Evolutionary conservation across 2,888 invertebrate species (phyloP).

Genomic region (Leucophenga montana): DNA sequence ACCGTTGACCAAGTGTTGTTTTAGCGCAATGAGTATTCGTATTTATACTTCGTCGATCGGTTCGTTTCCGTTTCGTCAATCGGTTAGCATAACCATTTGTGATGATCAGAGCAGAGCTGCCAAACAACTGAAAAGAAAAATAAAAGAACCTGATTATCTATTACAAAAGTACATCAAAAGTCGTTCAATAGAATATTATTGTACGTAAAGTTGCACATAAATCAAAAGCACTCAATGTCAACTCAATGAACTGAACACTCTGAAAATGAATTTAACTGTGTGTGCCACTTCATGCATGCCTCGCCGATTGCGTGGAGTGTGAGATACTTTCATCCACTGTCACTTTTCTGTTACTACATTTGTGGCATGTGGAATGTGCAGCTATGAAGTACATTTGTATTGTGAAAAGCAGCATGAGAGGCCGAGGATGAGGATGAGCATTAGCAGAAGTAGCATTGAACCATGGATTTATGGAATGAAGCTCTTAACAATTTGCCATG

Average conservation of each 20-base stretch:
- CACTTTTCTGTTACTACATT: neutral
- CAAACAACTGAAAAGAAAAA: no score
- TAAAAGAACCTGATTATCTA: no score
- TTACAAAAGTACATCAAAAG: no score
- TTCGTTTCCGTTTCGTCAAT: no score
- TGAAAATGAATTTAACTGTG: no score
- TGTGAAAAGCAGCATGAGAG: neutral
- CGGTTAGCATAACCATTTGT: no score
- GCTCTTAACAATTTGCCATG: slow-evolving; percentile 64
- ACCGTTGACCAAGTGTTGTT: no score
- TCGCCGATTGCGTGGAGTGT: neutral
- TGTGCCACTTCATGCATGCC: neutral
- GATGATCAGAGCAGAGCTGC: no score
- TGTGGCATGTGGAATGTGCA: slow-evolving; percentile 10
- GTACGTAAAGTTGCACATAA: slow-evolving; percentile 48
- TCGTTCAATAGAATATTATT: no score
- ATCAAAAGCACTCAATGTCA: slow-evolving; percentile 64
- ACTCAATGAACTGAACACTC: slow-evolving; percentile 43
- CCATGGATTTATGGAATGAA: neutral
- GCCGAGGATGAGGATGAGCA: neutral
- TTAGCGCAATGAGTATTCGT: no score
- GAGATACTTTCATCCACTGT: neutral
- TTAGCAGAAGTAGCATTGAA: no score
- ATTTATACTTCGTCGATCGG: no score
- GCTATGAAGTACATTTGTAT: neutral